These are phyloP conservation scores for Cetonia aurata DNA, from an alignment of 2,888 invertebrate species.

Conservation along the genomic window DNA sequence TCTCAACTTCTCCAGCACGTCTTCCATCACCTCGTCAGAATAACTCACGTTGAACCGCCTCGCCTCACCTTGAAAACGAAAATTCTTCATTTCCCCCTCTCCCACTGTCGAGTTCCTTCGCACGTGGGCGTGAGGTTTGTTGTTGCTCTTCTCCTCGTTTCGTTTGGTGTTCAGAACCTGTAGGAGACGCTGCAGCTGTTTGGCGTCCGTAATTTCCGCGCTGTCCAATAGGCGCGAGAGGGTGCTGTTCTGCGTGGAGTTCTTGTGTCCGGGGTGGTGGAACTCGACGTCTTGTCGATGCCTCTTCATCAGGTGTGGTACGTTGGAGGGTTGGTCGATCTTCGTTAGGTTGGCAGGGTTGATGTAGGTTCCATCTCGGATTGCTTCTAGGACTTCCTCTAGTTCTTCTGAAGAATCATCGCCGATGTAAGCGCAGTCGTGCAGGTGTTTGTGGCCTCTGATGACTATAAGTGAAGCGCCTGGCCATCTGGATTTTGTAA, in stretches of 20 bases:
- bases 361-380: conserved; percentile 58
- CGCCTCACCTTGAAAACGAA: conserved; percentile 54
- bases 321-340: conserved; percentile 70
- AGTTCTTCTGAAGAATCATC: conserved; percentile 84
- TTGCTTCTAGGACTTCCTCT: conserved; percentile 70
- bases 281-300: conserved; percentile 74
- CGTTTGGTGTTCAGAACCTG: conserved; percentile 54
- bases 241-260: conserved; percentile 52
- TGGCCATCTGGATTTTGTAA: conserved; percentile 71
- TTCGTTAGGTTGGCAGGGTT: conserved; percentile 47
- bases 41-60: conserved; percentile 57
- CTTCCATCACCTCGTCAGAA: conserved; percentile 72
- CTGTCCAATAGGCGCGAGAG: conserved; percentile 53
- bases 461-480: conserved; percentile 84
- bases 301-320: conserved; percentile 75
- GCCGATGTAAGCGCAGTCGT: conserved; percentile 85
- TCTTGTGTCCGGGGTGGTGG: conserved; percentile 69
- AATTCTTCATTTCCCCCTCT: conserved; percentile 62
- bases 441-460: conserved; percentile 81
- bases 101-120: conserved; percentile 69
- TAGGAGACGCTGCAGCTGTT: conserved; percentile 59
- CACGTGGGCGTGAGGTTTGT: conserved; percentile 64
- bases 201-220: conserved; percentile 61
- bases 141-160: conserved; percentile 58
- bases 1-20: conserved; percentile 71